Base-by-base conservation (phyloP, 1,140 invertebrate species). In the Nylanderia fulva region DNA sequence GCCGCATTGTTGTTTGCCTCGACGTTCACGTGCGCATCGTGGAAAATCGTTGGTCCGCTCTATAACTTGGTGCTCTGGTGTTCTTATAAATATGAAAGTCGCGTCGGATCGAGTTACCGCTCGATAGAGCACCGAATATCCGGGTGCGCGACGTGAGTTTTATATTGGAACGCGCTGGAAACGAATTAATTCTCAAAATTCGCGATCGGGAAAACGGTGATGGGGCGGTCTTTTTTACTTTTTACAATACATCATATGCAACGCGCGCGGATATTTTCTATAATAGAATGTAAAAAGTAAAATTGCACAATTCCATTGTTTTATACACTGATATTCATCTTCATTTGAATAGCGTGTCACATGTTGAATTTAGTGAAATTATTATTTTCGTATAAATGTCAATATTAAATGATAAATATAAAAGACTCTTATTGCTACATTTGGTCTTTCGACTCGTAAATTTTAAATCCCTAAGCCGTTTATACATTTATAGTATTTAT, bases 81-180 rank as follows among this genome's bases (percentile, higher is more conserved):
- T 86, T 87, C 87, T 88, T 88, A 88, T 88, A 88, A 88, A 88
- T 88, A 88, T 88, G 87, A 88, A 88, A 88, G 84, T 86, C 74
- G 29, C 27, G 15, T 29, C 52, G 83, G 72, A 88, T 85, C 86
- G 86, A 88, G 86, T 88, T 88, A 80, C 83, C 75, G 63, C 54
- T 63, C 74, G 86, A 77, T 72, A 72, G 87, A 42, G 86, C 42
- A 85, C 82, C 74, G 74, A 85, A 80, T 76, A 83, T 24, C 68
- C 29, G 21, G 21, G 42, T 33, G 45, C 24, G 64, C 63, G 15
- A 80, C 24, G 77, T 71, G 76, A 68, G 21, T 21, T 69, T 79
- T 68, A 79, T 68, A 68, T 66, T 52, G 61, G 29, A 42, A 68
- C 75, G 54, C 61, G 76, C n/a, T 80, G 63, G 11, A 56, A 56